phyloP scores from a whole-genome alignment of 1,140 invertebrate species.

The Cotesia typhae region DNA sequence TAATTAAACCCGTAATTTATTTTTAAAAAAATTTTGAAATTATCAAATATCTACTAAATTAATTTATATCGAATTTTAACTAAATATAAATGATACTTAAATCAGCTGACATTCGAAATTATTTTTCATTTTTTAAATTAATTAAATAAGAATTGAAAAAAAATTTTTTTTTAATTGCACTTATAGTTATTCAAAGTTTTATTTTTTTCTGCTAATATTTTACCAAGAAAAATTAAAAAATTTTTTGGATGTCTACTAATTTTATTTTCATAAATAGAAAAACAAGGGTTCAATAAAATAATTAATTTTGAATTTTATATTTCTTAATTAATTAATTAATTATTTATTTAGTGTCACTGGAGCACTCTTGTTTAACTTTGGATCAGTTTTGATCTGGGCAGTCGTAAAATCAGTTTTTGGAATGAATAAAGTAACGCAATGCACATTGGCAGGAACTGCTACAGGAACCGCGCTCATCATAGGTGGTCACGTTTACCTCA shows the following conservation, averaged over 20 bases:
- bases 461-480: conserved; percentile 70
- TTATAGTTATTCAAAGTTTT: neutral
- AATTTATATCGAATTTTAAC: too few relatives aligned
- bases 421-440: conserved; percentile 67
- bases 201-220: too few relatives aligned
- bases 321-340: conserved; percentile 22
- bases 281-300: too few relatives aligned
- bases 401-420: conserved; percentile 74
- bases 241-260: too few relatives aligned
- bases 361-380: conserved; percentile 74
- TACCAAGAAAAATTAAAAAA: too few relatives aligned
- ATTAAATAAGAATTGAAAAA: neutral
- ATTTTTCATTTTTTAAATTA: conserved; percentile 8
- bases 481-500: conserved; percentile 70
- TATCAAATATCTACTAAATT: too few relatives aligned
- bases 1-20: too few relatives aligned
- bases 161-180: neutral
- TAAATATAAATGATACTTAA: too few relatives aligned
- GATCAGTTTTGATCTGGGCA: conserved; percentile 78
- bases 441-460: conserved; percentile 70
- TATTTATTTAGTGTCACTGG: conserved; percentile 69
- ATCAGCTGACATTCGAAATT: neutral
- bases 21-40: too few relatives aligned
- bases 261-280: too few relatives aligned
- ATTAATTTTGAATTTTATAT: too few relatives aligned